Evolutionary conservation across 2,888 invertebrate species (phyloP), one percentile per base, ranked within the genome.

Genomic region (Mesorhabditis belari): DNA sequence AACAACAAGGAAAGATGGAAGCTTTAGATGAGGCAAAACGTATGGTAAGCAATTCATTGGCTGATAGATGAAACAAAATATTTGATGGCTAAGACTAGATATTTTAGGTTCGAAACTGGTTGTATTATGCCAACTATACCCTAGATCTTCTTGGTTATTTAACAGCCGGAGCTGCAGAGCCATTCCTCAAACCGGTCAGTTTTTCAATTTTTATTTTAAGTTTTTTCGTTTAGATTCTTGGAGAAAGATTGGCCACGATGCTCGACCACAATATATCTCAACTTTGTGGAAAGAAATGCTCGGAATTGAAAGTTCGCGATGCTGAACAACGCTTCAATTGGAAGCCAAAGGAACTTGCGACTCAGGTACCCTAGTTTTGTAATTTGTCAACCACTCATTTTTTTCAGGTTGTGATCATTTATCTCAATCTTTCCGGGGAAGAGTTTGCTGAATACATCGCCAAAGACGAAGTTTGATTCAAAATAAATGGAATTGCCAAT

Each of bases 91-190:
- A 17, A 55, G 26, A 55, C 9, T 17, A n/a, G 21, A 12, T 12
- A 26, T 27, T 53, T 17, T n/a, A 55, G 53, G 63, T 61, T n/a
- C 58, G 66, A 19, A 73, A 71, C 25, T 79, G 77, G 77, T 61
- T 79, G 5, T 56, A 65, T 24, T 71, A 72, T 85, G 91, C n/a
- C 89, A 72, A 67, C 24, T 95, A 95, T 83, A 96, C 96, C 0
- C 93, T 98, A 55, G 92, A 96, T 82, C 92, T 98, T 92, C 89
- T 98, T 82, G 91, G 93, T 82, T 94, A 95, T 83, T 86, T 98
- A 75, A 94, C 95, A 12, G 78, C 80, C 24, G 90, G 92, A 80
- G 94, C 96, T 73, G 89, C 89, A 79, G 90, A 92, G 81, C 94
- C 95, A 50, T 98, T 98, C 85, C 86, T 94, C 75, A 87, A 91